A percentile compares a stretch with the other conserved stretches of the same genome.
phyloP scores from a whole-genome alignment of 2,888 invertebrate genomes.

The Eupithecia subfuscata region DNA sequence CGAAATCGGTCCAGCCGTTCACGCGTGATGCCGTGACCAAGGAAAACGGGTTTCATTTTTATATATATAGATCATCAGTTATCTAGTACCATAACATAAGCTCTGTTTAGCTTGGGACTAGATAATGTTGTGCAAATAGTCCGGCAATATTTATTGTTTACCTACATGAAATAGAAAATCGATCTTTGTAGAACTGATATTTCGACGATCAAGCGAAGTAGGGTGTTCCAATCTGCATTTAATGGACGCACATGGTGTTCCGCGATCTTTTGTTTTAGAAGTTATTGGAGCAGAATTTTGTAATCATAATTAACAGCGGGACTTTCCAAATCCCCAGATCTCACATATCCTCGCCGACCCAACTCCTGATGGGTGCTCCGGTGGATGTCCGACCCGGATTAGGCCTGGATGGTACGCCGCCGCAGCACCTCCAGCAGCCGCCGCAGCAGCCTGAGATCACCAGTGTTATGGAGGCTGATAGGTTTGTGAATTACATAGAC shows the following conservation, averaged over 20 bases:
- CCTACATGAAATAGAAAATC: background rate
- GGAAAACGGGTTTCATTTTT: too few relatives aligned
- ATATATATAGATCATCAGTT: too few relatives aligned
- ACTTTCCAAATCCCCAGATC: slow-evolving; percentile 58
- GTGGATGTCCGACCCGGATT: slow-evolving; percentile 75
- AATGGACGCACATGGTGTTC: background rate
- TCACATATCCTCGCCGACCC: slow-evolving; percentile 80
- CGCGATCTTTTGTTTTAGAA: background rate
- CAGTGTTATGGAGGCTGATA: slow-evolving; percentile 82
- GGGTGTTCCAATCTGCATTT: background rate
- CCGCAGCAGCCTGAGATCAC: slow-evolving; percentile 76
- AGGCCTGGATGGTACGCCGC: slow-evolving; percentile 71
- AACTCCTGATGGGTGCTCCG: slow-evolving; percentile 75
- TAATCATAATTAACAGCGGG: background rate
- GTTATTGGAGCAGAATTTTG: background rate
- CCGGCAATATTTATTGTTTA: background rate
- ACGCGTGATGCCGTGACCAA: too few relatives aligned
- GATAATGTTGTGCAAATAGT: too few relatives aligned
- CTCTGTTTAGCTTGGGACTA: too few relatives aligned
- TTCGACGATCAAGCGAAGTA: background rate
- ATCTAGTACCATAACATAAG: too few relatives aligned
- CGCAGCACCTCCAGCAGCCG: slow-evolving; percentile 71
- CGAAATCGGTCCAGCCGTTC: too few relatives aligned
- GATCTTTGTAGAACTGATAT: background rate
- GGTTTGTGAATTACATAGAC: slow-evolving; percentile 51